phyloP scores from a whole-genome alignment of 2,113 vertebrate species.

The Campylomormyrus numenius region DNA sequence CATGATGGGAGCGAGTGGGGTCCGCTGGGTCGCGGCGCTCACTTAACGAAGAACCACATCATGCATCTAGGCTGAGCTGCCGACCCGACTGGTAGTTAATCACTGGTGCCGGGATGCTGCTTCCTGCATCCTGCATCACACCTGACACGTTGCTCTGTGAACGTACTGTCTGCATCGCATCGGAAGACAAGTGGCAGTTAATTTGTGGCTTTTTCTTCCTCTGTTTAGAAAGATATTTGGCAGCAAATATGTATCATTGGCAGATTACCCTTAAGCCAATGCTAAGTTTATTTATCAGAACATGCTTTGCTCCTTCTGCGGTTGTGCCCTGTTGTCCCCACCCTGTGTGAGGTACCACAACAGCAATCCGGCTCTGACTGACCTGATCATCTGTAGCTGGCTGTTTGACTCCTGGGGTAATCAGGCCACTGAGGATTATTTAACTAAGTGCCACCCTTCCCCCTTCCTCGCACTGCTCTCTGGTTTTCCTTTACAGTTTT shows the following conservation, averaged over 20 bases:
- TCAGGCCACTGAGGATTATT: not conserved
- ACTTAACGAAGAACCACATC: conserved; percentile 3
- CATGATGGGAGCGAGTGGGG: not conserved
- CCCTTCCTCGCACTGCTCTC: not conserved
- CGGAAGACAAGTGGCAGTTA: not conserved
- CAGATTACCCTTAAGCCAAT: not conserved
- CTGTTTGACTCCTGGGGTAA: not conserved
- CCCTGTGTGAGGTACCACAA: not conserved
- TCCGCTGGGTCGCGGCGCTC: not conserved
- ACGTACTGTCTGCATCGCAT: not conserved
- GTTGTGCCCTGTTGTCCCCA: not conserved
- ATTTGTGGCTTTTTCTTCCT: not conserved
- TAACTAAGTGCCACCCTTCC: not conserved
- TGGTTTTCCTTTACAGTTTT: not conserved
- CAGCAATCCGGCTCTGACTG: not conserved
- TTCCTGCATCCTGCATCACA: not conserved
- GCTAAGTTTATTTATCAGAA: not conserved
- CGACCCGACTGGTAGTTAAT: not conserved
- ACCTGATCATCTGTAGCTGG: not conserved
- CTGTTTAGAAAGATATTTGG: not conserved
- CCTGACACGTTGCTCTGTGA: not conserved
- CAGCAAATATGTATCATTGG: not conserved
- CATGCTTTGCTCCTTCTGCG: not conserved
- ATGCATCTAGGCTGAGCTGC: not conserved
- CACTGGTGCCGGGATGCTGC: not conserved